Evolutionary conservation across 2,888 invertebrate species (phyloP).

Genomic region (Athalia rosae): DNA sequence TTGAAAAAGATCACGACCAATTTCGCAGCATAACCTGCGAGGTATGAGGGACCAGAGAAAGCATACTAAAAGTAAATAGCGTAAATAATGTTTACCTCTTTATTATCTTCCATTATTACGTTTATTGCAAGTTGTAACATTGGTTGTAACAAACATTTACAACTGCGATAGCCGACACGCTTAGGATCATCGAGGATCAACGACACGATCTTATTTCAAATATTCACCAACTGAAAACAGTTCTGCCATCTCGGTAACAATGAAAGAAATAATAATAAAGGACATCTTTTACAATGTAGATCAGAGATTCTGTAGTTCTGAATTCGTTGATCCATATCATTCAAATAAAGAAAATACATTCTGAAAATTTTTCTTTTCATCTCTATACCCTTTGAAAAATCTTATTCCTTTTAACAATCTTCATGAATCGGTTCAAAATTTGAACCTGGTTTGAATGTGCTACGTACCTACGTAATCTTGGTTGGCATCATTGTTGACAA

Average conservation of each 20-base stretch:
- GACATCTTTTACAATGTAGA: too few relatives aligned
- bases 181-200: too few relatives aligned
- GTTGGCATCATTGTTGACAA: conserved; percentile 4
- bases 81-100: conserved; percentile 5
- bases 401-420: background rate
- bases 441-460: background rate
- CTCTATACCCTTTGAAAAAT: background rate
- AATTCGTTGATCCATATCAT: background rate
- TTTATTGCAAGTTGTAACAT: background rate
- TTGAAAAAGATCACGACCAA: background rate
- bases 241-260: too few relatives aligned
- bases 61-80: background rate
- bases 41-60: background rate
- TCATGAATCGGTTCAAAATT: background rate
- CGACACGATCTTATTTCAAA: too few relatives aligned
- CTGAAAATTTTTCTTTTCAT: background rate
- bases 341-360: background rate
- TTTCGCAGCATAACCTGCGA: background rate
- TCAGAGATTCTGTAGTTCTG: too few relatives aligned
- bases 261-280: too few relatives aligned
- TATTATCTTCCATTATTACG: conserved; percentile 1
- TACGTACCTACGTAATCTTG: background rate
- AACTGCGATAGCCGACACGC: background rate
- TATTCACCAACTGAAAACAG: too few relatives aligned
- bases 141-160: background rate